Evolutionary conservation across 2,797 vertebrate genomes (phyloP).

Genomic region (Uromys caudimaculatus): DNA sequence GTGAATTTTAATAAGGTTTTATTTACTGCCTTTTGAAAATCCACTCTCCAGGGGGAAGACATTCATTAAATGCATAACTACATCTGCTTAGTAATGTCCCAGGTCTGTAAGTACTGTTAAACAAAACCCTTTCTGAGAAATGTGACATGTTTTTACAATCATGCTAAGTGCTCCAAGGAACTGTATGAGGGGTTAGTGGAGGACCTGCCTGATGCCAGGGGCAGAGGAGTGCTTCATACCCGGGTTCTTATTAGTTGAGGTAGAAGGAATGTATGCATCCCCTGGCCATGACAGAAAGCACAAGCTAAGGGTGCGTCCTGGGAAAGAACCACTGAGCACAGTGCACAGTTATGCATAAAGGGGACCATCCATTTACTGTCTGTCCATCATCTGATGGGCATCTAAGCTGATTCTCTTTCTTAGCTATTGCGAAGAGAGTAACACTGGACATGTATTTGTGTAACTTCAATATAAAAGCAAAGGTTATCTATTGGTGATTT

Average conservation of each 20-base stretch:
- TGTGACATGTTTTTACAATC: background rate
- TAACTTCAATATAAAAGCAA: background rate
- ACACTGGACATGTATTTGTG: background rate
- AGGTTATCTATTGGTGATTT: background rate
- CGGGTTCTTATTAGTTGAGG: background rate
- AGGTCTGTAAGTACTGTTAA: background rate
- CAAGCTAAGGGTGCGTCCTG: background rate
- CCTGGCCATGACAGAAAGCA: background rate
- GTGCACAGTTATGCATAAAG: too few relatives aligned
- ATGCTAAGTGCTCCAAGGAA: background rate
- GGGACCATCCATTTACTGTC: background rate
- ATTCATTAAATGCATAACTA: background rate
- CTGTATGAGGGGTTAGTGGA: background rate
- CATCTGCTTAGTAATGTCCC: background rate
- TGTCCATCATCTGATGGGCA: background rate
- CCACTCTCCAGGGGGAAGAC: background rate
- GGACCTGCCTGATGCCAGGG: too few relatives aligned
- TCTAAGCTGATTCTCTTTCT: background rate
- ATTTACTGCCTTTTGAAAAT: background rate
- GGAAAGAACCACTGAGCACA: background rate
- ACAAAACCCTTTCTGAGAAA: background rate
- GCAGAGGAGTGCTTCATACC: background rate
- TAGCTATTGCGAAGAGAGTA: background rate
- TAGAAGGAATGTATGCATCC: background rate
- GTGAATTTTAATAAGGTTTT: background rate